phyloP scores from a whole-genome alignment of 2,113 vertebrate species.

The Burhinus oedicnemus region DNA sequence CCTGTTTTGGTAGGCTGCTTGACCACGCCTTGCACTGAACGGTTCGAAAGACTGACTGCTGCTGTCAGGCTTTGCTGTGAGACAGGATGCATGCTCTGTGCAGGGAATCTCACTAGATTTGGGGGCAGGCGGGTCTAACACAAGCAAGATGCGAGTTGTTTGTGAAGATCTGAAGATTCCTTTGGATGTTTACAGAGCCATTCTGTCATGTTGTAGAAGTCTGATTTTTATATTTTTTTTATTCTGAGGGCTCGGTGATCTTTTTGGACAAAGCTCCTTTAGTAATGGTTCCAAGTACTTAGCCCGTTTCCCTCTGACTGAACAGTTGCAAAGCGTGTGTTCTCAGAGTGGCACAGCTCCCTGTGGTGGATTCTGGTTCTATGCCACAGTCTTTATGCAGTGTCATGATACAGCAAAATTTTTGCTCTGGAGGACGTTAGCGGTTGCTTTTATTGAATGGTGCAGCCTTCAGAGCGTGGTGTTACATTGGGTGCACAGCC shows the following conservation, averaged over 20 bases:
- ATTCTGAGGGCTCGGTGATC: accelerated
- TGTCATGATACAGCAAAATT: not conserved
- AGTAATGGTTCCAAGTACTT: not conserved
- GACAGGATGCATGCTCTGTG: accelerated
- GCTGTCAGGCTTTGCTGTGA: not conserved
- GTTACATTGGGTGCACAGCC: accelerated
- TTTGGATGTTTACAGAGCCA: accelerated
- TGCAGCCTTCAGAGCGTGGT: not conserved
- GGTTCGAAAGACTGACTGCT: too few species aligned
- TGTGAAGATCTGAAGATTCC: not conserved
- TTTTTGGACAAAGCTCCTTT: not conserved
- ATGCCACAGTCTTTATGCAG: not conserved
- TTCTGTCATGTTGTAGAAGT: accelerated
- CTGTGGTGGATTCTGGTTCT: not conserved
- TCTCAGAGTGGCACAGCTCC: not conserved
- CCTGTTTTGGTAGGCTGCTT: not conserved
- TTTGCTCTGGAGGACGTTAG: not conserved
- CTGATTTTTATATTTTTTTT: not conserved
- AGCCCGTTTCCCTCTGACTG: not conserved
- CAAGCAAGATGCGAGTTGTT: accelerated
- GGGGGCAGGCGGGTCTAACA: accelerated
- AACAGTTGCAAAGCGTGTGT: accelerated
- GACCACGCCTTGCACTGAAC: accelerated
- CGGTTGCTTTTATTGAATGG: accelerated
- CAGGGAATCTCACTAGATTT: accelerated